Conservation (phyloP, 2,888 invertebrate genomes). For the Phengaris arion region DNA sequence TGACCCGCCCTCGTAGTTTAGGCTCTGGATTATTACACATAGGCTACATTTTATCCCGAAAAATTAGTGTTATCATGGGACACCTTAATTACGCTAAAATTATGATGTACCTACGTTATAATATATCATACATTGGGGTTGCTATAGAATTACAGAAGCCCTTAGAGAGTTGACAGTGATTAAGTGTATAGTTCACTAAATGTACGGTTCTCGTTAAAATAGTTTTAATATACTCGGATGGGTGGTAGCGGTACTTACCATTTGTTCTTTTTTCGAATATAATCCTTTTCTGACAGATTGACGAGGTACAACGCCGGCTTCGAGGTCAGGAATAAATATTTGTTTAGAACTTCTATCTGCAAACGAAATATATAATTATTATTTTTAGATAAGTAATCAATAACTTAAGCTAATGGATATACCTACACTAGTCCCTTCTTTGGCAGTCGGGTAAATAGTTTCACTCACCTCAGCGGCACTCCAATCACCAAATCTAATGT, state of each 20-base stretch:
- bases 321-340: constrained; percentile 96
- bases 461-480: constrained; percentile 91
- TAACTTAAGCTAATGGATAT: background rate
- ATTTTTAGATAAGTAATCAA: background rate
- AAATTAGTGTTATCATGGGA: too few relatives aligned
- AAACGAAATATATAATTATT: constrained; percentile 44
- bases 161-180: too few relatives aligned
- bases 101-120: too few relatives aligned
- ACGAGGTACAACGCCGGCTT: constrained; percentile 98
- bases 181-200: too few relatives aligned
- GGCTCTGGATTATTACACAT: too few relatives aligned
- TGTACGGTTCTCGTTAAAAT: too few relatives aligned
- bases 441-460: background rate
- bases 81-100: too few relatives aligned
- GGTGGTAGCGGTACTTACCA: constrained; percentile 81
- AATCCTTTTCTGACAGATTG: constrained; percentile 98
- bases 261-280: constrained; percentile 98
- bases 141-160: too few relatives aligned
- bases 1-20: too few relatives aligned
- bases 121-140: too few relatives aligned
- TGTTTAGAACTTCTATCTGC: constrained; percentile 97
- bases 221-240: background rate
- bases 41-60: too few relatives aligned
- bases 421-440: too few relatives aligned
- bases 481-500: constrained; percentile 96